phyloP scores from a whole-genome alignment of 1,140 invertebrate species.

The Hylyphantes graminicola region DNA sequence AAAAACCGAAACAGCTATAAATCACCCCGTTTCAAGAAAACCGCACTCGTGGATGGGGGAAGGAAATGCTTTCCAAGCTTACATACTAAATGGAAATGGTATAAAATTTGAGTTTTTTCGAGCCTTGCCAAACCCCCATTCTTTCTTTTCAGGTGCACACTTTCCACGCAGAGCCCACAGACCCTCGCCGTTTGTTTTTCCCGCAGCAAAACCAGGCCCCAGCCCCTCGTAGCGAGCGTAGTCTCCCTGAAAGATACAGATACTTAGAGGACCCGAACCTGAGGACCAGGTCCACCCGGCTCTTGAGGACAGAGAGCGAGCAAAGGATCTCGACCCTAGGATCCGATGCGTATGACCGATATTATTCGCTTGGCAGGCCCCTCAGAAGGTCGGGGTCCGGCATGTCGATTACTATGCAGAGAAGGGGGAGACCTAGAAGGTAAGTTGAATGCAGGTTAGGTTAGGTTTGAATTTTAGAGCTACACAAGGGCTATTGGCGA shows the following conservation, averaged over 20 bases:
- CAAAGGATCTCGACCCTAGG: slow-evolving; percentile 64
- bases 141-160: slow-evolving; percentile 39
- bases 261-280: slow-evolving; percentile 46
- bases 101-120: no score
- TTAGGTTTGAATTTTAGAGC: no score
- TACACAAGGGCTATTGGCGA: no score
- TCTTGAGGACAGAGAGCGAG: slow-evolving; percentile 66
- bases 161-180: slow-evolving; percentile 50
- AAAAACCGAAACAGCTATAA: no score
- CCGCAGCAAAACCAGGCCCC: slow-evolving; percentile 29
- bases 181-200: slow-evolving; percentile 46
- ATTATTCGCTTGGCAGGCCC: slow-evolving; percentile 45
- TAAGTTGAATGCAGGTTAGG: no score
- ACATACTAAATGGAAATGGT: no score
- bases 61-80: no score
- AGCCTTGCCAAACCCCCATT: no score
- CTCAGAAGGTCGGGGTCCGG: slow-evolving; percentile 43
- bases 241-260: slow-evolving; percentile 38
- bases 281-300: slow-evolving; percentile 46
- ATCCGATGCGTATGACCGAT: slow-evolving; percentile 53
- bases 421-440: slow-evolving; percentile 53
- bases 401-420: slow-evolving; percentile 51
- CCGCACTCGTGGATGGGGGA: no score
- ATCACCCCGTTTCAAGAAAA: no score
- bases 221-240: slow-evolving; percentile 45